Conservation (phyloP, 2,797 vertebrate species). For the Aythya fuligula region DNA sequence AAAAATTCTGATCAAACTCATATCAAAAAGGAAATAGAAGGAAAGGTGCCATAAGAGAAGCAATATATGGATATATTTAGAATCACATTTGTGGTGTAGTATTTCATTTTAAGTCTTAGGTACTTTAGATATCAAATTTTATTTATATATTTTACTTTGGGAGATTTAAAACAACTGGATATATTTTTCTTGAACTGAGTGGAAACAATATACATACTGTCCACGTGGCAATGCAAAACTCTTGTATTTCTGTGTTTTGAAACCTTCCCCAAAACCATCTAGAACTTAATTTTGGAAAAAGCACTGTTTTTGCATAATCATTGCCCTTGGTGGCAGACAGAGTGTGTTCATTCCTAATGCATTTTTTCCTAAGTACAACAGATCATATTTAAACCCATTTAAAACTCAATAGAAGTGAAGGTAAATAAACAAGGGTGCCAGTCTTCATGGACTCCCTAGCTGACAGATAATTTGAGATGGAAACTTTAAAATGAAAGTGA, state of each 20-base stretch:
- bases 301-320: not conserved
- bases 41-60: not conserved
- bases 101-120: not conserved
- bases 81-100: not conserved
- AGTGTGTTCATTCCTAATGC: not conserved
- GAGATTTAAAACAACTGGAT: not conserved
- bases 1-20: not conserved
- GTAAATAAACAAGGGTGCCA: not conserved
- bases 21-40: not conserved
- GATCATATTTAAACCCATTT: not conserved
- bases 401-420: not conserved
- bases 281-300: not conserved
- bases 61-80: not conserved
- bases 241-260: not conserved
- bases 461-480: not conserved
- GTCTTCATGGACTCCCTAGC: not conserved
- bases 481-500: not conserved
- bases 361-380: not conserved
- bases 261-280: not conserved
- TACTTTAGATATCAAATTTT: not conserved
- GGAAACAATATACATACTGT: accelerated
- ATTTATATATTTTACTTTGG: not conserved
- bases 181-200: not conserved
- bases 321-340: not conserved
- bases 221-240: not conserved